phyloP scores from a whole-genome alignment of 2,797 vertebrate species.

The Threskiornis aethiopicus region DNA sequence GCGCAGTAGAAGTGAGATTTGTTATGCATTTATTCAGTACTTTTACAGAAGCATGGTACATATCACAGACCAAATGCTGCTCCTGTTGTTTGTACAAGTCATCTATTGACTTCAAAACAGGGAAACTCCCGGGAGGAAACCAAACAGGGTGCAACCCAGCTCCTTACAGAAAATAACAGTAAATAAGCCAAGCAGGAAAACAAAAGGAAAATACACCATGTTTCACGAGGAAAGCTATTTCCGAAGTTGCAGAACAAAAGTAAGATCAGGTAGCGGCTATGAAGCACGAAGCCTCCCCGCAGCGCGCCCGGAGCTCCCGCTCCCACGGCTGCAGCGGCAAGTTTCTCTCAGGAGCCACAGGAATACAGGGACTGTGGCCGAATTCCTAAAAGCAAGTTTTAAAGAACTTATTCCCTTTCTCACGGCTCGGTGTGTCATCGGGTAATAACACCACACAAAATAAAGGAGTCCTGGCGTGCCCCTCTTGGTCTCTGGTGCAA shows the following conservation, averaged over 20 bases:
- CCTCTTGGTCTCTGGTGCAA: background rate
- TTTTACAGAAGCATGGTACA: background rate
- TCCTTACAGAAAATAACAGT: background rate
- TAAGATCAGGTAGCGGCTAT: background rate
- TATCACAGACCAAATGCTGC: background rate
- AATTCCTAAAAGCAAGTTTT: background rate
- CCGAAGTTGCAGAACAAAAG: background rate
- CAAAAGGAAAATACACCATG: background rate
- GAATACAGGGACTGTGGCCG: fast-evolving
- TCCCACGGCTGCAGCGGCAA: background rate
- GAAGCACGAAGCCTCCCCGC: fast-evolving
- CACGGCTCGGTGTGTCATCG: fast-evolving
- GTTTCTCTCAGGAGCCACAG: background rate
- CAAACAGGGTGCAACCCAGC: background rate
- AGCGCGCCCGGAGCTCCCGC: background rate
- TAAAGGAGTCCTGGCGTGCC: background rate
- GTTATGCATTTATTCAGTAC: conserved; percentile 29
- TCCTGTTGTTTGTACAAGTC: background rate
- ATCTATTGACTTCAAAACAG: background rate
- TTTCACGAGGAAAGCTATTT: background rate
- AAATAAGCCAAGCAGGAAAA: background rate
- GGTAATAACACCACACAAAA: background rate
- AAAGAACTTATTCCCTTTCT: background rate
- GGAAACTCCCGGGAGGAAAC: conserved; percentile 23
- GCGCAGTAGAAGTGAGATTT: background rate